Conservation (phyloP, 2,113 vertebrate genomes). For the Cochlearius cochlearius region DNA sequence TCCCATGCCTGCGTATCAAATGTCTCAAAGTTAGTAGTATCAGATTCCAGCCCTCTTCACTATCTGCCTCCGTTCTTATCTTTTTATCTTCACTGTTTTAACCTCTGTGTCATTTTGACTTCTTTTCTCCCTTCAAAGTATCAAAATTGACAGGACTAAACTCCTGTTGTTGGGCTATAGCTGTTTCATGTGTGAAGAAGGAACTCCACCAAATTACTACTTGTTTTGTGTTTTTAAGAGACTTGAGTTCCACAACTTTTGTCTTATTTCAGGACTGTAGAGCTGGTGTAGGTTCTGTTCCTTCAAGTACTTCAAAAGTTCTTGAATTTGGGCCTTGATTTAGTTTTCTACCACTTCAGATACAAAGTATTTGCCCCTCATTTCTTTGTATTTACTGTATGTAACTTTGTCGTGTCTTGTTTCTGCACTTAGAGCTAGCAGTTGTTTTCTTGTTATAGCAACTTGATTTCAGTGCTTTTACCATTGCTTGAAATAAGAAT, state of each 20-base stretch:
- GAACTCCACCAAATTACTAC: background rate
- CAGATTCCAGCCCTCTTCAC: background rate
- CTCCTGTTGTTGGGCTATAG: background rate
- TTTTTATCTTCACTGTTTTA: slow-evolving; percentile 29
- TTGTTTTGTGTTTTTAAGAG: background rate
- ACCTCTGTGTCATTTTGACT: slow-evolving; percentile 5
- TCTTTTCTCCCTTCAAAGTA: background rate
- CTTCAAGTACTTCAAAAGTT: background rate
- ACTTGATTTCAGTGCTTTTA: background rate
- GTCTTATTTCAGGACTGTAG: background rate
- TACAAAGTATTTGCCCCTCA: background rate
- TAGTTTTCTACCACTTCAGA: background rate
- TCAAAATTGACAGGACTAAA: background rate
- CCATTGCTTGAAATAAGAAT: background rate
- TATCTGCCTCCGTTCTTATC: background rate
- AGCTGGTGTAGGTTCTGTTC: background rate
- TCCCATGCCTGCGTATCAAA: background rate
- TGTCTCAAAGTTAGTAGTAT: background rate
- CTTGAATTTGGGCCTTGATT: background rate
- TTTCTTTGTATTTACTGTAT: background rate
- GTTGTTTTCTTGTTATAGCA: background rate
- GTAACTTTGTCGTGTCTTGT: background rate
- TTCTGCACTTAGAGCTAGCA: background rate
- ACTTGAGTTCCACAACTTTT: background rate
- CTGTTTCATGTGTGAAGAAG: background rate